Conservation (phyloP, 92 coral and sea anemone species). For the Heteractis magnifica region DNA sequence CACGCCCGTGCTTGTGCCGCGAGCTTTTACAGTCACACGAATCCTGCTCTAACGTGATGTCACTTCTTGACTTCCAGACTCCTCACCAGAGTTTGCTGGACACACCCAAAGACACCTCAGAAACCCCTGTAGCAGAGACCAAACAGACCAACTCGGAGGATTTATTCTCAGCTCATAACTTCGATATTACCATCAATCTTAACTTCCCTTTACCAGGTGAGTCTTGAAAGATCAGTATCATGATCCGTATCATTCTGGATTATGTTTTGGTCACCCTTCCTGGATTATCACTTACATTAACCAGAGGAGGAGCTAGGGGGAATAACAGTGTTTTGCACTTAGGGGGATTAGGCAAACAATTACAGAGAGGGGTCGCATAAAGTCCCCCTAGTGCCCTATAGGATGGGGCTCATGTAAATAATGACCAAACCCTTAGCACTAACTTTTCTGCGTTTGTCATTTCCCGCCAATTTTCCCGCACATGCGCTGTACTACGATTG, state of each 20-base stretch:
- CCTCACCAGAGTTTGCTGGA: slow-evolving; percentile 36
- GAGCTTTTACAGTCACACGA: background rate
- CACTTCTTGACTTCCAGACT: slow-evolving; percentile 14
- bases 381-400: too few relatives aligned
- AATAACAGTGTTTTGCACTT: too few relatives aligned
- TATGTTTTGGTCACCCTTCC: background rate
- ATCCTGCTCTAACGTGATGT: background rate
- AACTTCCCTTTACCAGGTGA: slow-evolving; percentile 91
- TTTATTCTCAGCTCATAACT: slow-evolving; percentile 94
- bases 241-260: too few relatives aligned
- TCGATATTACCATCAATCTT: slow-evolving; percentile 95
- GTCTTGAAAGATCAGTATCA: background rate
- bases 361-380: too few relatives aligned
- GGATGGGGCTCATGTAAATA: too few relatives aligned
- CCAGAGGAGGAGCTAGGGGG: too few relatives aligned
- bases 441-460: too few relatives aligned
- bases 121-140: slow-evolving; percentile 50
- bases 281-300: too few relatives aligned
- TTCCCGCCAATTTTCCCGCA: too few relatives aligned
- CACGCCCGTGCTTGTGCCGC: background rate
- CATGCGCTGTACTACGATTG: too few relatives aligned
- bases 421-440: too few relatives aligned
- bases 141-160: slow-evolving; percentile 84
- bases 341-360: too few relatives aligned
- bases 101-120: slow-evolving; percentile 40